These are phyloP conservation scores for Lycocerus yunnanus DNA, from an alignment of 2,888 invertebrate genomes.

Conservation along the genomic window DNA sequence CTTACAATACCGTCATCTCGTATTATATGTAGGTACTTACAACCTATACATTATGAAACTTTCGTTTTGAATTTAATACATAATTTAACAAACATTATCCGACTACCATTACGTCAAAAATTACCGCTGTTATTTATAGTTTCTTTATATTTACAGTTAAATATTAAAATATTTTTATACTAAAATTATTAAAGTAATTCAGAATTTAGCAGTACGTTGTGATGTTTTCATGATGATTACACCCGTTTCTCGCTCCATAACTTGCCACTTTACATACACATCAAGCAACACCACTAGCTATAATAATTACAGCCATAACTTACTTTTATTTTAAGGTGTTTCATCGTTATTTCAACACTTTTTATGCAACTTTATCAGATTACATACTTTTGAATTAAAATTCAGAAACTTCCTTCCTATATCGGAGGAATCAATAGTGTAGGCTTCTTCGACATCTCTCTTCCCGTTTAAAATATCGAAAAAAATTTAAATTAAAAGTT, in stretches of 20 bases:
- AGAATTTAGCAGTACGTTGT: not conserved
- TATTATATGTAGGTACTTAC: not conserved
- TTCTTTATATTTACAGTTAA: not conserved
- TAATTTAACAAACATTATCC: not conserved
- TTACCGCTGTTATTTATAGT: not conserved
- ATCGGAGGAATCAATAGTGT: too few species aligned
- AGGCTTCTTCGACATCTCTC: too few species aligned
- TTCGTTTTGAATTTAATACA: not conserved
- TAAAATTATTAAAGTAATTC: not conserved
- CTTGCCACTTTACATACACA: not conserved
- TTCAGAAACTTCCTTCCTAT: not conserved
- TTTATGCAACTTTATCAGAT: not conserved
- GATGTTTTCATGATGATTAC: not conserved
- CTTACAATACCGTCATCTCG: slow-evolving; percentile 4
- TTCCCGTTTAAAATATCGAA: too few species aligned
- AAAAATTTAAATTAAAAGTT: too few species aligned
- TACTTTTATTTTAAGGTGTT: not conserved
- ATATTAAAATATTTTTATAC: not conserved
- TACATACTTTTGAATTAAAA: too few species aligned
- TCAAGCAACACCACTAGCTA: not conserved
- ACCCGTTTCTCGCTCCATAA: not conserved
- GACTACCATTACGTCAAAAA: not conserved
- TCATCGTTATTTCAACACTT: not conserved
- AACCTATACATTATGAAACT: not conserved
- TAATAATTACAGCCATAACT: not conserved